Percentiles rank a stretch among this genome's conserved stretches.
phyloP scores from a whole-genome alignment of 37 sponge, comb jelly and placozoan genomes.

The Amphimedon queenslandica region DNA sequence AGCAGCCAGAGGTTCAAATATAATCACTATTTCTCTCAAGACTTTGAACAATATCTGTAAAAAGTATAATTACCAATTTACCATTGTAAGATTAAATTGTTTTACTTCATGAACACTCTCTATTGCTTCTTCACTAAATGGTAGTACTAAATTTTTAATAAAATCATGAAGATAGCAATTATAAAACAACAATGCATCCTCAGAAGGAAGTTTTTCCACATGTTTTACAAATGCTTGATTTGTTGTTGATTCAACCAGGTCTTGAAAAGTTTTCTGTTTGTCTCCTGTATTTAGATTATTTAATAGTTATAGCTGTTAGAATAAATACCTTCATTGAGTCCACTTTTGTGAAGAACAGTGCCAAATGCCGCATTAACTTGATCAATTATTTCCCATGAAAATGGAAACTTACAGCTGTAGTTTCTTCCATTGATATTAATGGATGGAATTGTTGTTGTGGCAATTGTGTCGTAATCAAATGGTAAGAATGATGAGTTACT shows the following conservation, averaged over 20 bases:
- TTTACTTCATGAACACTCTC: neutral
- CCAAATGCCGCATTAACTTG: slow-evolving; percentile 5
- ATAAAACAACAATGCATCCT: neutral
- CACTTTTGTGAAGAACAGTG: slow-evolving; percentile 2
- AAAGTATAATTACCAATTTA: too few relatives aligned
- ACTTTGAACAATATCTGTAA: too few relatives aligned
- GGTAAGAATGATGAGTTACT: neutral
- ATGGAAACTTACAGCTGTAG: slow-evolving; percentile 10
- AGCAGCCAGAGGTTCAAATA: neutral
- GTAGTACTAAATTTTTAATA: neutral
- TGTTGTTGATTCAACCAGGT: neutral
- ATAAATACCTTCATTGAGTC: neutral
- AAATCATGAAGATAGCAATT: neutral
- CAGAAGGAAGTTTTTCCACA: neutral
- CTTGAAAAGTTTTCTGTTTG: neutral
- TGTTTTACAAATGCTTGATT: neutral
- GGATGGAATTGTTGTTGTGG: neutral
- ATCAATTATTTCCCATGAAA: slow-evolving; percentile 15
- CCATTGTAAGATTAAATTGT: too few relatives aligned
- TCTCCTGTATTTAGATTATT: neutral
- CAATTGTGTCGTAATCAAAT: neutral
- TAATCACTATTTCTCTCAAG: neutral
- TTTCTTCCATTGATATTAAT: neutral
- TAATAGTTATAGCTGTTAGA: neutral
- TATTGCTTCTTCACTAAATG: neutral